These are phyloP conservation scores for Toxonevra muliebris DNA, from an alignment of 2,888 invertebrate species.

Conservation along the genomic window DNA sequence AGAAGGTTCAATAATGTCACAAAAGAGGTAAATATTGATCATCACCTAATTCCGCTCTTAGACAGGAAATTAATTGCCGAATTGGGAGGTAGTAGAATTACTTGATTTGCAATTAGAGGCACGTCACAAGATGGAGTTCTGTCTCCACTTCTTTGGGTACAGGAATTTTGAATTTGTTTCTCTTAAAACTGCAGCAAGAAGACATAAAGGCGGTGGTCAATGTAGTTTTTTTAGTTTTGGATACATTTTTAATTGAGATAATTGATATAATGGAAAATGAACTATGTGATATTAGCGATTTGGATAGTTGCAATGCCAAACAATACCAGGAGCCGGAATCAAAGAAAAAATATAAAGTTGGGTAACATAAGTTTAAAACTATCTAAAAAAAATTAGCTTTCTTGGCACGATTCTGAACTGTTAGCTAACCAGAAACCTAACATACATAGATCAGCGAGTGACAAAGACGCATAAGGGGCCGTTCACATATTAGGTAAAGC, in stretches of 20 bases:
- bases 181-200: not conserved
- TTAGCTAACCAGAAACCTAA: too few species aligned
- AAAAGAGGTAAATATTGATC: not conserved
- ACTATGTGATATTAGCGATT: not conserved
- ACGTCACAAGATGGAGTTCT: not conserved
- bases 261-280: not conserved
- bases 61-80: not conserved
- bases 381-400: not conserved
- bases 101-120: not conserved
- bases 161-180: not conserved
- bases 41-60: not conserved
- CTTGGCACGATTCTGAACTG: not conserved
- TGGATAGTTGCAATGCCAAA: not conserved
- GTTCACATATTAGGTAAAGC: too few species aligned
- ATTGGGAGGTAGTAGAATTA: not conserved
- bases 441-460: not conserved
- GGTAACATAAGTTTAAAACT: conserved; percentile 12
- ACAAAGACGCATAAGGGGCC: not conserved
- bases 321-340: not conserved
- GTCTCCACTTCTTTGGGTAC: not conserved
- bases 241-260: not conserved
- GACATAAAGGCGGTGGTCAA: not conserved
- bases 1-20: not conserved
- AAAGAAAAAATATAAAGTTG: not conserved
- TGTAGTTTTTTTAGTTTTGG: not conserved